A percentile compares a stretch with the other conserved stretches of the same genome.
Evolutionary conservation across 2,888 invertebrate genomes (phyloP).

Genomic region (Apotomis betuletana): DNA sequence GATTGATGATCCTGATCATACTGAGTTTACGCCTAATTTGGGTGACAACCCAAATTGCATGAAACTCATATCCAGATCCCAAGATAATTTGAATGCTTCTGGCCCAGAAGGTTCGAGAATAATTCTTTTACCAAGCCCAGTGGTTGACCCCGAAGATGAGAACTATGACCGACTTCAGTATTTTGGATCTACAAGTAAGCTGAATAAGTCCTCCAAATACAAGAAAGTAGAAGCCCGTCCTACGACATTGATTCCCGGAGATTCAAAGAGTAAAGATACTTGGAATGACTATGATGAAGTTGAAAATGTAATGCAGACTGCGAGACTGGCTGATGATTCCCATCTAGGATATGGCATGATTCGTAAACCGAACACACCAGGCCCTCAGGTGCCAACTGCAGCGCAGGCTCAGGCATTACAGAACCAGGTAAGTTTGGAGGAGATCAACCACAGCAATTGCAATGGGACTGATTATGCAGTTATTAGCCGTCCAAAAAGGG

Average conservation of each 20-base stretch:
- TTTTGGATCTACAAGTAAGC: slow-evolving; percentile 89
- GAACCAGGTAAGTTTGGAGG: slow-evolving; percentile 74
- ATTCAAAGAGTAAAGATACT: slow-evolving; percentile 76
- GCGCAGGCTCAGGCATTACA: slow-evolving; percentile 78
- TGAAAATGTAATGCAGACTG: slow-evolving; percentile 86
- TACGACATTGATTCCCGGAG: slow-evolving; percentile 76
- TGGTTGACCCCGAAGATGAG: slow-evolving; percentile 80
- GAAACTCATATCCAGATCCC: slow-evolving; percentile 80
- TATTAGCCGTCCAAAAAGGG: slow-evolving; percentile 93
- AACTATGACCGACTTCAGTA: slow-evolving; percentile 92
- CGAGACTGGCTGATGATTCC: slow-evolving; percentile 90
- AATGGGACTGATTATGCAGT: slow-evolving; percentile 92
- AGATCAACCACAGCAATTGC: slow-evolving; percentile 87
- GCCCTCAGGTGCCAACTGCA: slow-evolving; percentile 80
- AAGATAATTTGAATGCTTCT: slow-evolving; percentile 74
- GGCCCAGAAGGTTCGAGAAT: slow-evolving; percentile 82
- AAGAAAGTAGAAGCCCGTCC: slow-evolving; percentile 87
- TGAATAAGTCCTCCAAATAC: slow-evolving; percentile 85
- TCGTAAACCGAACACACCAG: slow-evolving; percentile 85
- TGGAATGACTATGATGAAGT: slow-evolving; percentile 92
- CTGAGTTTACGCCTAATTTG: slow-evolving; percentile 83
- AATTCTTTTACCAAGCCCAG: slow-evolving; percentile 79
- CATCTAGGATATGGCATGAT: slow-evolving; percentile 91
- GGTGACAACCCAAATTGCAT: slow-evolving; percentile 76
- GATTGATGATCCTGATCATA: slow-evolving; percentile 88